phyloP scores from a whole-genome alignment of 2,888 invertebrate species.

The Apotomis betuletana region DNA sequence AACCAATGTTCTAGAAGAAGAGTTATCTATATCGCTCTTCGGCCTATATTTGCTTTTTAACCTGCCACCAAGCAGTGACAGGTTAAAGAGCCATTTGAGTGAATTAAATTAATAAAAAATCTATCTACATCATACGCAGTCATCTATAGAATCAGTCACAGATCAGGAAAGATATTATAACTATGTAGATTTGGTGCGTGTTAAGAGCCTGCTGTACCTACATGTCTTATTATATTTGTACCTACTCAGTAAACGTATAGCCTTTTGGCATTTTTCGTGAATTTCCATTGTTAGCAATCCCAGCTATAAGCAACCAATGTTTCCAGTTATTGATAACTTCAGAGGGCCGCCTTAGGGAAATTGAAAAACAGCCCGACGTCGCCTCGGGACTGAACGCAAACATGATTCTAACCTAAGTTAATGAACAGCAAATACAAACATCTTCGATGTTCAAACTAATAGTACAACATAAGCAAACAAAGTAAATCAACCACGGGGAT shows the following conservation, averaged over 20 bases:
- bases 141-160: too few species aligned
- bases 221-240: too few species aligned
- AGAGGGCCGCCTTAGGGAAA: conserved; percentile 38
- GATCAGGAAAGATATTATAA: too few species aligned
- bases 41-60: too few species aligned
- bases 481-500: conserved; percentile 26
- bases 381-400: conserved; percentile 33
- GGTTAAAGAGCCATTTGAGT: too few species aligned
- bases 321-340: conserved; percentile 35
- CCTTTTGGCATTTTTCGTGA: neutral
- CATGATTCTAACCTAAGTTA: conserved; percentile 38
- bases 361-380: conserved; percentile 39
- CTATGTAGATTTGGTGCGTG: too few species aligned
- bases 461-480: conserved; percentile 17
- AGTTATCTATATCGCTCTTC: too few species aligned
- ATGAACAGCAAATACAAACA: conserved; percentile 40
- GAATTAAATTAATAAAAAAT: too few species aligned
- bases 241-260: neutral
- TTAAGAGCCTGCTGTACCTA: too few species aligned
- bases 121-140: too few species aligned
- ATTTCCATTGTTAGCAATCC: conserved; percentile 24
- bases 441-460: conserved; percentile 36
- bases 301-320: conserved; percentile 21
- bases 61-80: too few species aligned
- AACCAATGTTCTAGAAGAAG: too few species aligned